A percentile compares a stretch with the other conserved stretches of the same genome.
Conservation (phyloP, 2,797 vertebrate species). For the Darevskia nairensis region DNA sequence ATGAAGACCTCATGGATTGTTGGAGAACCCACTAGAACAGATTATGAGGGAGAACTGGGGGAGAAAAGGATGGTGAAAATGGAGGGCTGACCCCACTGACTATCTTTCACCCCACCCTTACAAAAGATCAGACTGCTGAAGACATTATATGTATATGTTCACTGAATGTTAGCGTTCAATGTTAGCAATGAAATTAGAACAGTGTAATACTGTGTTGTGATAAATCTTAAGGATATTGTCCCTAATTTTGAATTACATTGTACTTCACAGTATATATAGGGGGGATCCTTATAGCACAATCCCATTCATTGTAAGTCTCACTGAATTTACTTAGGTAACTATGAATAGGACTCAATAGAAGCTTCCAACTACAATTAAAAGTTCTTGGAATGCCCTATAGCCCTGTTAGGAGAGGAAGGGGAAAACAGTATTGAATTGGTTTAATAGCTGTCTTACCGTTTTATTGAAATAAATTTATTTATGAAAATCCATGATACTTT, state of each 20-base stretch:
- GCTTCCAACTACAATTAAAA: not conserved
- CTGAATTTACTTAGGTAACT: too few relatives aligned
- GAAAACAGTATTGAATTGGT: not conserved
- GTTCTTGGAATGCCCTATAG: not conserved
- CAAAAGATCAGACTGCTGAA: too few relatives aligned
- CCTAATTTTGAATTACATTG: not conserved
- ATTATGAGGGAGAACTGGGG: too few relatives aligned
- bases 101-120: too few relatives aligned
- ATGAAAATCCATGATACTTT: constrained; percentile 26
- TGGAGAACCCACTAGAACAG: too few relatives aligned
- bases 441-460: not conserved
- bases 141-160: too few relatives aligned
- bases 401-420: not conserved
- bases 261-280: not conserved
- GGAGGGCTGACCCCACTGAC: too few relatives aligned
- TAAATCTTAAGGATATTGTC: not conserved
- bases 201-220: not conserved
- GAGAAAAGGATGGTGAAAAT: too few relatives aligned
- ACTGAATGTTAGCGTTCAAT: not conserved
- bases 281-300: too few relatives aligned
- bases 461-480: constrained; percentile 4
- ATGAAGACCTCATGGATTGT: too few relatives aligned
- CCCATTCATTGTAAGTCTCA: too few relatives aligned
- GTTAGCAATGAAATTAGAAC: not conserved
- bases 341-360: not conserved